These are phyloP conservation scores for Bruchidius siliquastri DNA, from an alignment of 2,888 invertebrate genomes.

Conservation along the genomic window DNA sequence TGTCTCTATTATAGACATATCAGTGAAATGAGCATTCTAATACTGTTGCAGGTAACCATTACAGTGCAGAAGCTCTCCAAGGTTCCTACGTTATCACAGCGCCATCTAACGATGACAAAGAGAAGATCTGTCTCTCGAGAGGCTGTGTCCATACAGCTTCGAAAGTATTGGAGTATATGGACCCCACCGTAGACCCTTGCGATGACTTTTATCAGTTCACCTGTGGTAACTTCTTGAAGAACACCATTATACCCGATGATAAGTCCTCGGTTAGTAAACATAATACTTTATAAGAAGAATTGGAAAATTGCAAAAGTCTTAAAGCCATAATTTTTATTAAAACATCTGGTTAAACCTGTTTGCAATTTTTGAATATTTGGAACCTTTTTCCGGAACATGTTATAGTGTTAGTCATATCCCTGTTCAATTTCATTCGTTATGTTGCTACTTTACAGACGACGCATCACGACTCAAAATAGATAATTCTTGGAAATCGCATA, in stretches of 20 bases:
- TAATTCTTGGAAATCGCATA: too few relatives aligned
- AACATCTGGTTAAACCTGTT: too few relatives aligned
- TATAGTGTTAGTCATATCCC: too few relatives aligned
- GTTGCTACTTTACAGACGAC: too few relatives aligned
- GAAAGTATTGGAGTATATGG: constrained; percentile 66
- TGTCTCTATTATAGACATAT: too few relatives aligned
- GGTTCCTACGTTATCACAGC: constrained; percentile 28
- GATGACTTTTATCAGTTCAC: constrained; percentile 80
- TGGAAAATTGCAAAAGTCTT: too few relatives aligned
- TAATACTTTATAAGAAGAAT: background rate
- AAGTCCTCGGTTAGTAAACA: constrained; percentile 55
- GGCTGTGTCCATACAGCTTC: constrained; percentile 82
- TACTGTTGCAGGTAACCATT: constrained; percentile 28
- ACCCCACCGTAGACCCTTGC: constrained; percentile 67
- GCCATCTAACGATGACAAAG: constrained; percentile 33
- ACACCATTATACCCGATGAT: constrained; percentile 73
- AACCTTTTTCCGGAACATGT: too few relatives aligned
- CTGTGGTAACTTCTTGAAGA: constrained; percentile 70
- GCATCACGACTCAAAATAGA: too few relatives aligned
- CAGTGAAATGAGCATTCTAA: too few relatives aligned
- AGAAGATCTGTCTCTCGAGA: constrained; percentile 62
- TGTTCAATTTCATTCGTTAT: too few relatives aligned
- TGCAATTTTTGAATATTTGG: too few relatives aligned
- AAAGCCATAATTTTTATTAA: too few relatives aligned
- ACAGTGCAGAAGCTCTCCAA: constrained; percentile 36